Evolutionary conservation across 2,113 vertebrate species (phyloP).

Genomic region (Enhydra lutris): DNA sequence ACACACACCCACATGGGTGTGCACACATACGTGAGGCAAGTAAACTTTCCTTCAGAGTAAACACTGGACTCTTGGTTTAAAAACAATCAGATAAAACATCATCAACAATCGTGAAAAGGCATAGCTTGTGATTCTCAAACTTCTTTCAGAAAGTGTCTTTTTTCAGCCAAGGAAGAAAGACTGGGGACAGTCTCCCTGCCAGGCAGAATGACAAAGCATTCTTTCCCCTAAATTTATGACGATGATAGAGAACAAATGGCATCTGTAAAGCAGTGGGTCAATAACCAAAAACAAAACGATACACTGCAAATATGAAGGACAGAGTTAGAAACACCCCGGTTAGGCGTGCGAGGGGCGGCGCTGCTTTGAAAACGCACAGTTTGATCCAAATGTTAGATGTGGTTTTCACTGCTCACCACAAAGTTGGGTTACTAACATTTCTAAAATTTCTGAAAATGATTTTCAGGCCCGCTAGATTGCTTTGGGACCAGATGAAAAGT

Average conservation of each 20-base stretch:
- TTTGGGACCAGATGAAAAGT: conserved; percentile 65
- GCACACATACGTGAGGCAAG: background rate
- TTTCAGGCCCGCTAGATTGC: conserved; percentile 52
- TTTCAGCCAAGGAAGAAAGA: background rate
- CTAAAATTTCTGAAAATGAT: conserved; percentile 69
- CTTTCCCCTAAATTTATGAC: background rate
- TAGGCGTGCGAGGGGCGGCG: conserved; percentile 1
- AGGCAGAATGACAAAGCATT: conserved; percentile 61
- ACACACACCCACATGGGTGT: background rate
- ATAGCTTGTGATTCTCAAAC: background rate
- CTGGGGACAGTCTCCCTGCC: conserved; percentile 27
- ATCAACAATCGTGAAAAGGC: background rate
- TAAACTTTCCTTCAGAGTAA: background rate
- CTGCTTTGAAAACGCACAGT: conserved; percentile 43
- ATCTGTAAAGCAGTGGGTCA: conserved; percentile 30
- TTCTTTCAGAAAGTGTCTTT: background rate
- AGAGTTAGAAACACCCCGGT: background rate
- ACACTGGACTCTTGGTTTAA: background rate
- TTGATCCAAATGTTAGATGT: conserved; percentile 69
- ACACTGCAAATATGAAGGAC: background rate
- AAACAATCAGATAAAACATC: conserved; percentile 4
- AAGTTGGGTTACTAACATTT: conserved; percentile 57
- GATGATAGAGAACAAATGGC: conserved; percentile 42
- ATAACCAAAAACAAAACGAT: conserved; percentile 59
- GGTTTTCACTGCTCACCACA: conserved; percentile 67